Base-by-base conservation (phyloP, 2,888 invertebrate genomes). In the Xestobium rufovillosum region DNA sequence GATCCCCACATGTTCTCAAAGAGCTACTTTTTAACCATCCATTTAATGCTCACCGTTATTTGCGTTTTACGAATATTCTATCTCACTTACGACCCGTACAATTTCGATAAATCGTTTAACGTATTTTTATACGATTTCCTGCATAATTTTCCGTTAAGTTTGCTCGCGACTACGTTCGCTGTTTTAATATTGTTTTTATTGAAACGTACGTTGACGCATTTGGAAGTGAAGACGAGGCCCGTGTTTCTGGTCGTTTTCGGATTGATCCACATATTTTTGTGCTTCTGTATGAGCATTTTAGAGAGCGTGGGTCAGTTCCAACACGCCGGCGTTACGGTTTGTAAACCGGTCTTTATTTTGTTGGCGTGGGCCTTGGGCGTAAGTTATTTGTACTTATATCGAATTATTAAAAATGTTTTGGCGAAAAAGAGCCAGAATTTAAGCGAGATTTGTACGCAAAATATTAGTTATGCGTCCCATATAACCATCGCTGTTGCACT, bases 51-150 rank as follows among this genome's bases (percentile, higher is more conserved):
- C 36, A 84, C 90, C 6, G 72, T 82, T 8, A 81, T 91, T 27
- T 89, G 92, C 57, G 75, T 82, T 11, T 70, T 87, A 56, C 75
- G 89, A 32, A 86, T 89, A 51, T 83, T 88, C 52, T 91, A 89
- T 59, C 73, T 94, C 50, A 84, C 90, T 51, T 86, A 90, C 59
- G 94, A 94, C 66, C 88, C 90, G 0, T 94, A 94, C 60, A 92
- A 92, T 57, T 78, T 86, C n/a, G 80, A 81, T 42, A 76, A 76
- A 42, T 84, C 83, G 1, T 75, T 91, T 57, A 86, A 85, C 39
- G 67, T 76, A 30, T 82, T 83, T 41, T 68, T 89, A 17, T 86
- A 89, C 34, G 83, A 87, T 56, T 78, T 91, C 32, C 66, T 92
- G 25, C 76, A 89, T 44, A 86, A 88, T 57, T 75, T 89, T 38